Percentiles rank a stretch among this genome's conserved stretches.
Evolutionary conservation across 2,888 invertebrate species (phyloP).

Genomic region (Tetragnatha montana): DNA sequence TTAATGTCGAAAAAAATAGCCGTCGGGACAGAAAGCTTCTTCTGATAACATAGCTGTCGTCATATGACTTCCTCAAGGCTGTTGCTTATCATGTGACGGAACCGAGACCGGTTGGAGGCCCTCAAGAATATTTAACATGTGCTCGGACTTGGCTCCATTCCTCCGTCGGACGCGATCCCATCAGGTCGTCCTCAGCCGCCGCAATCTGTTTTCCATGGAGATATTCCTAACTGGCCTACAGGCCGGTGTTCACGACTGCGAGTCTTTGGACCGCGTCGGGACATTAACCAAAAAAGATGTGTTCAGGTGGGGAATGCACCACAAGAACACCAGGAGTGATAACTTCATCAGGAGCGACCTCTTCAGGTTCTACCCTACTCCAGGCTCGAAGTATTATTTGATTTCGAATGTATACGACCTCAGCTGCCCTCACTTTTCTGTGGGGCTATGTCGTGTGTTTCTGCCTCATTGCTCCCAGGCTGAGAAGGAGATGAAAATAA

Average conservation of each 20-base stretch:
- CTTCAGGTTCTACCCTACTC: constrained; percentile 43
- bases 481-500: constrained; percentile 12
- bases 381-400: constrained; percentile 44
- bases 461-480: neutral
- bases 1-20: neutral
- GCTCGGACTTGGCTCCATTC: too few species aligned
- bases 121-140: neutral
- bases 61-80: neutral
- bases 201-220: constrained; percentile 18
- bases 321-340: neutral
- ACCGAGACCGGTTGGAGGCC: neutral
- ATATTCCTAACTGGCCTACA: neutral
- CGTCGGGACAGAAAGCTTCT: neutral
- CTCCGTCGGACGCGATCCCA: too few species aligned
- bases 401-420: constrained; percentile 7
- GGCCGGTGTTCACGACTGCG: neutral
- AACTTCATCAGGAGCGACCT: constrained; percentile 45
- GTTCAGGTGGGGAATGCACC: constrained; percentile 38
- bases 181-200: neutral
- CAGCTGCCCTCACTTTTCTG: constrained; percentile 20
- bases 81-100: neutral
- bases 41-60: neutral
- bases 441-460: constrained; percentile 24
- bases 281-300: constrained; percentile 52
- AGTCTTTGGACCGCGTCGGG: neutral